Evolutionary conservation across 2,888 invertebrate genomes (phyloP).

Genomic region (Meiosimyza platycephala): DNA sequence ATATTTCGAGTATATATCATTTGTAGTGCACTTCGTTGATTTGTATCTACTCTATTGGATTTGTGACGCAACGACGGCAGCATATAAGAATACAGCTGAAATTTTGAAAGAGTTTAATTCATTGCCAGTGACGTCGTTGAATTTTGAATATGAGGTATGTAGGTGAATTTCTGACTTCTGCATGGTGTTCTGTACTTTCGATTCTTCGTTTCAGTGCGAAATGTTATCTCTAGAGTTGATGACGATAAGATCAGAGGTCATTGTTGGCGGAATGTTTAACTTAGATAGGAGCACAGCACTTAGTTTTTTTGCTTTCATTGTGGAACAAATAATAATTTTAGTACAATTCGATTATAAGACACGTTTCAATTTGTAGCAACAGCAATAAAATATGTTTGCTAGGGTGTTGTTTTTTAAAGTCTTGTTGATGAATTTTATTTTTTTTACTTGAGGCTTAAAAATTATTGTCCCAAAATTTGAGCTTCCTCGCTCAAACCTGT

Average conservation of each 20-base stretch:
- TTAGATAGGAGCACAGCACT: background rate
- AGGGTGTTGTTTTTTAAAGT: too few species aligned
- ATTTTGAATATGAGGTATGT: too few species aligned
- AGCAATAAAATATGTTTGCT: too few species aligned
- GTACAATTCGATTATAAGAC: background rate
- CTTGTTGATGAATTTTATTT: too few species aligned
- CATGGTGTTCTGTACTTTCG: too few species aligned
- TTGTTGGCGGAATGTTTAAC: background rate
- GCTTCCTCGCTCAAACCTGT: too few species aligned
- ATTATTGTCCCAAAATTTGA: too few species aligned
- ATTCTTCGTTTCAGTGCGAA: background rate
- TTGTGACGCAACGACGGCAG: background rate
- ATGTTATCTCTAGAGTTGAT: background rate
- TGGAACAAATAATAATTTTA: slow-evolving; percentile 2
- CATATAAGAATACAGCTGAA: background rate
- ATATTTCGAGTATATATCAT: background rate
- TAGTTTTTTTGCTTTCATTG: background rate
- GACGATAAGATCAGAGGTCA: too few species aligned
- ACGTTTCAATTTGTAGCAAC: background rate
- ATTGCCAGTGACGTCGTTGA: too few species aligned
- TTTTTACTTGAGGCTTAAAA: too few species aligned
- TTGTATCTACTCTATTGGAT: background rate
- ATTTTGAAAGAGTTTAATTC: too few species aligned
- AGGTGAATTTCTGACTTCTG: too few species aligned
- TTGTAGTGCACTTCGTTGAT: background rate